Evolutionary conservation across 2,113 vertebrate species (phyloP), one percentile per base, ranked within the genome.

Genomic region (Holacanthus passer): DNA sequence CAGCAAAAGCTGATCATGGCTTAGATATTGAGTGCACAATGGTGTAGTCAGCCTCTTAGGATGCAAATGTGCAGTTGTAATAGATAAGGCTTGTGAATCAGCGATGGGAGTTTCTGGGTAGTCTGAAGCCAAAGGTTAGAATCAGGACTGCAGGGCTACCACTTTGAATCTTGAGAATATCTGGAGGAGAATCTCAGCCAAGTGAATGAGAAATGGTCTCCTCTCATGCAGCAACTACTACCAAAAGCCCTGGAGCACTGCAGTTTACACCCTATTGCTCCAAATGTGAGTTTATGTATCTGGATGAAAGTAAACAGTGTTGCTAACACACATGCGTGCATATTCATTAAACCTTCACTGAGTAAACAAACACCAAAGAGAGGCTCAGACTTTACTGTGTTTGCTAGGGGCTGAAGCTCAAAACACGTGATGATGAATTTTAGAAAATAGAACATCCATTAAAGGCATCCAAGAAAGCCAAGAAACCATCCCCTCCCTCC

Each of bases 11-110:
- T 78, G 84, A 91, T 90, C 64, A 41, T 1, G 78, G 76, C 84
- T 85, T 88, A 65, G 82, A 87, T 83, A 89, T 63, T 64, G 70
- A 68, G 55, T 29, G 24, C 55, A 82, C 74, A 65, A 82, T 11
- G 20, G 70, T 48, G 62, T 5, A 60, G 82, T 81, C 78, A 65
- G 72, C 70, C 79, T 74, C 43, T 69, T 74, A 39, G 29, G 47
- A 88, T 89, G 86, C 87, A 85, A 85, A 90, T 78, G 64, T 67
- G 78, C 43, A 63, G 76, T 71, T 63, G 58, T 52, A 64, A 45
- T 2, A 86, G 71, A 86, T 79, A 80, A 83, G 0, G 68, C 31
- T 70, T 60, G 80, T 79, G 84, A 93, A 82, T 85, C 71, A 77
- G 79, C 67, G 53, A 17, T 62, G 68, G 55, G 9, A 48, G 73